Evolutionary conservation across 2,888 invertebrate species (phyloP), one percentile per base, ranked within the genome.

Genomic region (Opisthograptis luteolata): DNA sequence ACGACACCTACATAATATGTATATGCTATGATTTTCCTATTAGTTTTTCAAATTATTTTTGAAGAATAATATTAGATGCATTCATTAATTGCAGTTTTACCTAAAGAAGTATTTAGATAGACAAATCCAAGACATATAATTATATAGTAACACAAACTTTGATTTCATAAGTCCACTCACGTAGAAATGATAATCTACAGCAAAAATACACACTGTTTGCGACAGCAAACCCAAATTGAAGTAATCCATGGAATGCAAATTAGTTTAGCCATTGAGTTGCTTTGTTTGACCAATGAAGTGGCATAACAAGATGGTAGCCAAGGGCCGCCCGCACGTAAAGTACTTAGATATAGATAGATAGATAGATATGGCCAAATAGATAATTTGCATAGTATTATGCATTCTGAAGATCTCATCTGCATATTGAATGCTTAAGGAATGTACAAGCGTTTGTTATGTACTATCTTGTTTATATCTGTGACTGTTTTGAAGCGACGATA

Each of bases 231-330:
- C 39, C 15, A 14, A 34, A 39, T 46, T 45, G 35, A 46, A 51
- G 45, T 55, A 37, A 47, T 30, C 35, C 30, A 0, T 30, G 35
- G 42, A 48, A 44, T 55, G 55, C 45, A 58, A 59, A 61, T 55
- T 53, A 55, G 50, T 55, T 43, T 34, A 42, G 39, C 34, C 17
- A 47, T 46, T 39, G 43, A 34, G 51, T 42, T 48, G 55, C 59
- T 58, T 51, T 60, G 62, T 62, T 59, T 62, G 58, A 55, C 43
- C 47, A 52, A 44, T 57, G 42, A 54, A 58, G 61, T 60, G 55
- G 54, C 37, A 57, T 58, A 55, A 59, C 56, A 58, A 53, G 50
- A 45, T 36, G 40, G 24, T 8, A 31, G 17, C 28, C 42, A 41
- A 41, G 24, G 40, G 24, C 40, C 19, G 24, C 10, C 35, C 46